Evolutionary conservation across 2,797 vertebrate genomes (phyloP), one percentile per base, ranked within the genome.

Genomic region (Etheostoma perlongum): DNA sequence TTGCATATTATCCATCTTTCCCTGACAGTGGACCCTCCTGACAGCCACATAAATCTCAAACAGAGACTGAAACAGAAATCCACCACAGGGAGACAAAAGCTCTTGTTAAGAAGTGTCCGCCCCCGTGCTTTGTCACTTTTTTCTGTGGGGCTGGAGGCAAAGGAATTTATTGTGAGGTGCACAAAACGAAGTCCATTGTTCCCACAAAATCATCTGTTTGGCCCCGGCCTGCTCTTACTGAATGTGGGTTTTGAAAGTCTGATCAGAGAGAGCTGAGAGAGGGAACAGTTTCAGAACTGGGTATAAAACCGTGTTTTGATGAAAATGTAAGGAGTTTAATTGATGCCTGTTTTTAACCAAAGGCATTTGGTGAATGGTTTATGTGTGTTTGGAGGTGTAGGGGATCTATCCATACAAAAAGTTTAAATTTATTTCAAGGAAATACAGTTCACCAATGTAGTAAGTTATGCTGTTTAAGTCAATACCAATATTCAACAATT

Each of bases 101-200:
- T 70, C 60, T 83, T 61, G 77, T 91, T 85, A 86, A 90, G 84
- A 85, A 67, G 83, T 83, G 78, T 90, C 90, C 89, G 78, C 89
- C 91, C 92, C 83, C 73, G 2, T 65, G 79, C 84, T 81, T 84
- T 85, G 74, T 91, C 83, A 88, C 14, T 75, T 85, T 78, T 87
- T 60, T 61, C 58, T 73, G 74, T 54, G 54, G 52, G 27, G 62
- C 67, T 67, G 85, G 79, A 78, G 78, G 81, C 23, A 74, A 73
- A 58, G 83, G 83, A 85, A 83, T 89, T 87, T 88, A 89, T 85
- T 88, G 83, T 82, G 83, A 90, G 84, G 74, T 78, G 73, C 70
- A 92, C 88, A 92, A 91, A 89, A 88, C 63, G 5, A 84, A 78
- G 84, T 80, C 60, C 86, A 88, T 94, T 93, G 88, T 92, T 88